These are phyloP conservation scores for Vespertilio murinus DNA, from an alignment of 2,797 vertebrate species.

Conservation along the genomic window DNA sequence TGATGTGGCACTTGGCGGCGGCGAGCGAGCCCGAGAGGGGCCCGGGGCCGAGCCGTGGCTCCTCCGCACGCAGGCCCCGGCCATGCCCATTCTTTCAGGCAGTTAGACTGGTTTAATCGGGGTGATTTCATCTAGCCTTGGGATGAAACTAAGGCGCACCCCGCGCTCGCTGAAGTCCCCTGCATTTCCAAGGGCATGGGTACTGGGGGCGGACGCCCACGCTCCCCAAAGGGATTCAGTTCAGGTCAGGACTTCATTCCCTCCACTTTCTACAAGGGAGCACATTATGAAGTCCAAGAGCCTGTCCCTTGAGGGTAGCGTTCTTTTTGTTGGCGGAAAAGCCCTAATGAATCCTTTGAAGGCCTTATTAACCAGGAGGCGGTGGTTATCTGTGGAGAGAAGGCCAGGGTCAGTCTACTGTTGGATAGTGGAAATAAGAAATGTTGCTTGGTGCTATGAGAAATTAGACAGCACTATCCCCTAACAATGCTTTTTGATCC, in stretches of 20 bases:
- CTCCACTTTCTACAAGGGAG: neutral
- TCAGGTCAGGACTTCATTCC: neutral
- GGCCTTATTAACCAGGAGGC: neutral
- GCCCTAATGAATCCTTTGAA: neutral
- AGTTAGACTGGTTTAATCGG: neutral
- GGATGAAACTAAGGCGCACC: neutral
- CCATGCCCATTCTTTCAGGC: neutral
- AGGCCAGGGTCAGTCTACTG: neutral
- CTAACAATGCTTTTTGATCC: neutral
- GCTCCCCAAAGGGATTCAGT: neutral
- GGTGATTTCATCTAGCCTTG: neutral
- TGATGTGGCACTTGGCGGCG: conserved; percentile 74
- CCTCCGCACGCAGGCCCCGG: neutral
- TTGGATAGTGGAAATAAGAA: neutral
- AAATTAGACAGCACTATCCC: neutral
- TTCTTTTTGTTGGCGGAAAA: neutral
- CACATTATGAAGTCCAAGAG: neutral
- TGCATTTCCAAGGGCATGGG: neutral
- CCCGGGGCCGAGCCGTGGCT: neutral
- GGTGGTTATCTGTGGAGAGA: neutral
- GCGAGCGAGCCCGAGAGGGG: neutral
- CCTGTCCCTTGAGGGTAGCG: neutral
- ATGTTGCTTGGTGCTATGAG: neutral
- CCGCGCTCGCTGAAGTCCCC: neutral
- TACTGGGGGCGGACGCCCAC: neutral